Evolutionary conservation across 1,140 invertebrate species (phyloP), one percentile per base, ranked within the genome.

Genomic region (Lycorma delicatula): DNA sequence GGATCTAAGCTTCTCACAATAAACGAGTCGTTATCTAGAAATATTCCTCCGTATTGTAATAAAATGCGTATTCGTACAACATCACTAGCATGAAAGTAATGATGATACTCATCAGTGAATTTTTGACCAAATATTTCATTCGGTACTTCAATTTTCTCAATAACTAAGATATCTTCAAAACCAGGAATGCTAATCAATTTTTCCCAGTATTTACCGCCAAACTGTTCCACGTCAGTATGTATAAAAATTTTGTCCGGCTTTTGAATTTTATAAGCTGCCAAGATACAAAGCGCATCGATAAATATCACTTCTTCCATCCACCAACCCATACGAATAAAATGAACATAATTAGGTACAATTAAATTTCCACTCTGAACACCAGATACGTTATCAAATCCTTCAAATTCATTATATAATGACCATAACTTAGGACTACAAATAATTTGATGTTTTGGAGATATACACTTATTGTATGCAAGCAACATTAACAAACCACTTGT

Each of bases 31-130:
- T 62, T 66, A 46, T 67, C 65, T 12, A 67, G 41, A 59, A 62
- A 66, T 22, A 67, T 67, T 1, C 65, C 65, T 5, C 65, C 65
- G 50, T 64, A 58, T 38, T 62, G 25, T 56, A 64, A 59, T n/a
- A 67, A 53, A 2, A 66, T 56, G 11, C 44, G 26, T 11, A 67
- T 58, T 16, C 65, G 25, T 26, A 55, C 27, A 12, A 67, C 49
- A 54, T 67, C 65, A 13, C 41, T 44, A 1, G 41, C 18, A 22
- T 44, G 41, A 22, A 11, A 44, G 13, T 16, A 18, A n/a, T n/a
- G n/a, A 44, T 44, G 41, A 13, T 44, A 44, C 16, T 9, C 41
- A 6, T 44, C 1, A 22, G 41, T 20, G 41, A 44, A 44, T 18
- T 44, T 44, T 22, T 44, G 41, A 18, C 23, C 41, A 22, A 44